Base-by-base conservation (phyloP, 1,140 invertebrate species). In the Lethrus apterus region DNA sequence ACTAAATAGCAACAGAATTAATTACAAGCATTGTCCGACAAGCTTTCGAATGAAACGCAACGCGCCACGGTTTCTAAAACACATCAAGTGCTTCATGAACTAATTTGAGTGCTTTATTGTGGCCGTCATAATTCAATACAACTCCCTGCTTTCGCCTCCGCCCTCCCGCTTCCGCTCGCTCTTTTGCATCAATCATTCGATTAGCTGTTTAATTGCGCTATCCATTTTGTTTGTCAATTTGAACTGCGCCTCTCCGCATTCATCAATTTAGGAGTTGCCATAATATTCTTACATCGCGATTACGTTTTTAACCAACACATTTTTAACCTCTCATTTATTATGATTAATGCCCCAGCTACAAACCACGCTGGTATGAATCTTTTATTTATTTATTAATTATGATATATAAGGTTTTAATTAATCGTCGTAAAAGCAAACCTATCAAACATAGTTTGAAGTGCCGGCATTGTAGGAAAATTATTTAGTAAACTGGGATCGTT, bases 191-290 rank as follows among this genome's bases (percentile, higher is more conserved):
- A 59, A 59, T 59, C 57, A 59, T 59, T 57, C 57, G 51, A 59
- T 59, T 59, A 59, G 44, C 50, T 46, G 55, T 52, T 59, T 59
- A 59, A 59, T 59, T 59, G 57, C 53, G 57, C 57, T 53, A 59
- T 57, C 53, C 57, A 57, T 57, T 59, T 52, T 57, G 57, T 59
- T 57, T 59, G 57, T 54, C 54, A 56, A 59, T 56, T 56, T 49
- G 48, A 55, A 54, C 52, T 31, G 52, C 49, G 45, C 47, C 30
- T 30, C 42, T 49, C 35, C 46, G 47, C 51, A 58, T 59, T 55
- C 52, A 59, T 57, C 57, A 59, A 59, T 56, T 58, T 56, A 40
- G 44, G 32, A 56, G 50, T 47, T 50, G 50, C 31, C 50, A 35
- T 20, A 20, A 29, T 40, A 20, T 47, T 47, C 35, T 41, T 44